These are phyloP conservation scores for Ceratina calcarata DNA, from an alignment of 1,140 invertebrate species.

Conservation along the genomic window DNA sequence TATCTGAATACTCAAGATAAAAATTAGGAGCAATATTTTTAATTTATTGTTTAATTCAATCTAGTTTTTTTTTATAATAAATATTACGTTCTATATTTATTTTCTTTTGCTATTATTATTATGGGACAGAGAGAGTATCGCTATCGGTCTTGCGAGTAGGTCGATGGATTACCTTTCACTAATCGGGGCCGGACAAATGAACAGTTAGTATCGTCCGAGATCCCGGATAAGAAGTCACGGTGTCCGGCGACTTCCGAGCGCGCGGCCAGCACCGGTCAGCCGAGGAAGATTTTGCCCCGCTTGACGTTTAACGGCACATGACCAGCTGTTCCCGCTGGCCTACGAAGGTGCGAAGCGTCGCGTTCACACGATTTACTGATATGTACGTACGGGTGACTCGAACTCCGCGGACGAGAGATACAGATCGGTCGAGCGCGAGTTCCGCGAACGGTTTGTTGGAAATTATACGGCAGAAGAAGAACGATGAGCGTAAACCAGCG, in stretches of 20 bases:
- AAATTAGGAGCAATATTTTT: too few species aligned
- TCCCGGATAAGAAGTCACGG: slow-evolving; percentile 59
- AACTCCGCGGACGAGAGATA: not conserved
- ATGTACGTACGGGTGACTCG: not conserved
- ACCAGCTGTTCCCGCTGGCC: slow-evolving; percentile 42
- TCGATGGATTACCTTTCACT: slow-evolving; percentile 57
- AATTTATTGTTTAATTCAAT: too few species aligned
- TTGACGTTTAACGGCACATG: slow-evolving; percentile 52
- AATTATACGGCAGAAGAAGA: not conserved
- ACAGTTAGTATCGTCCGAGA: slow-evolving; percentile 61
- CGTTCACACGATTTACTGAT: slow-evolving; percentile 21
- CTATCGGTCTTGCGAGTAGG: slow-evolving; percentile 32
- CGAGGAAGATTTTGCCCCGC: slow-evolving; percentile 36
- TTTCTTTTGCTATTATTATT: too few species aligned
- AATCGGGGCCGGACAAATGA: slow-evolving; percentile 54
- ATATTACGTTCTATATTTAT: too few species aligned
- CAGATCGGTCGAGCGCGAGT: slow-evolving; percentile 9
- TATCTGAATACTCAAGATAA: too few species aligned
- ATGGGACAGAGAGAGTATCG: too few species aligned
- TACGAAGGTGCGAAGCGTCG: slow-evolving; percentile 21
- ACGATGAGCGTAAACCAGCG: not conserved
- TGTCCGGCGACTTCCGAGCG: slow-evolving; percentile 28
- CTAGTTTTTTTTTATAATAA: too few species aligned
- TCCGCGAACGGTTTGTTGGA: slow-evolving; percentile 5
- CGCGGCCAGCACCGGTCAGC: not conserved